These are phyloP conservation scores for Eulemur albifrons DNA, from an alignment of 2,797 vertebrate species.

Conservation along the genomic window DNA sequence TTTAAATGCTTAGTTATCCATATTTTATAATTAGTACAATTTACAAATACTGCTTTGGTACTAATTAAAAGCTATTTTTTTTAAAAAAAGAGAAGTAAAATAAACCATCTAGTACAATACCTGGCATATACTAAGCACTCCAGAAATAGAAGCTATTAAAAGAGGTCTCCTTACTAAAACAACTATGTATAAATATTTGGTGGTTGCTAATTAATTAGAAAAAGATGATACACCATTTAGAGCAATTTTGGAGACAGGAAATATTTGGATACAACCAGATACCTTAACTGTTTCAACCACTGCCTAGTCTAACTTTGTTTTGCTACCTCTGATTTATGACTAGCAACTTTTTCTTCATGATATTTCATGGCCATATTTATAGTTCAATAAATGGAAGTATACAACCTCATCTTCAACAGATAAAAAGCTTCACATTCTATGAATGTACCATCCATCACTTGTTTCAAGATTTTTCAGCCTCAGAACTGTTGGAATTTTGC, in stretches of 20 bases:
- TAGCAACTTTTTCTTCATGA: background rate
- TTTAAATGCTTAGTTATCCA: background rate
- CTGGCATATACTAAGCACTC: background rate
- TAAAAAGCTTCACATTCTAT: background rate
- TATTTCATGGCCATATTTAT: background rate
- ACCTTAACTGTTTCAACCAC: background rate
- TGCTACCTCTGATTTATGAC: background rate
- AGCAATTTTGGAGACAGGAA: background rate
- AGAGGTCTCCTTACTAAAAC: background rate
- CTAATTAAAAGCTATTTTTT: background rate
- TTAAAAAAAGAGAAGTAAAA: background rate
- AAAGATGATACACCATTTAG: background rate
- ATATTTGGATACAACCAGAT: background rate
- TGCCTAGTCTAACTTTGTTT: background rate
- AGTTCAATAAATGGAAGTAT: background rate
- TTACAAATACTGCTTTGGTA: background rate
- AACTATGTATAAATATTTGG: constrained; percentile 9
- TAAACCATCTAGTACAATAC: background rate
- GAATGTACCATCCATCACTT: background rate
- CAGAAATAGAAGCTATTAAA: constrained; percentile 31
- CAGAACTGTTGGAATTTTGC: background rate
- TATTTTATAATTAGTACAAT: background rate
- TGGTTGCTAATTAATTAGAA: background rate
- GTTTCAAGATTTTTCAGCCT: background rate
- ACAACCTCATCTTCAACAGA: background rate